These are phyloP conservation scores for Chionis minor DNA, from an alignment of 2,113 vertebrate species.

Conservation along the genomic window DNA sequence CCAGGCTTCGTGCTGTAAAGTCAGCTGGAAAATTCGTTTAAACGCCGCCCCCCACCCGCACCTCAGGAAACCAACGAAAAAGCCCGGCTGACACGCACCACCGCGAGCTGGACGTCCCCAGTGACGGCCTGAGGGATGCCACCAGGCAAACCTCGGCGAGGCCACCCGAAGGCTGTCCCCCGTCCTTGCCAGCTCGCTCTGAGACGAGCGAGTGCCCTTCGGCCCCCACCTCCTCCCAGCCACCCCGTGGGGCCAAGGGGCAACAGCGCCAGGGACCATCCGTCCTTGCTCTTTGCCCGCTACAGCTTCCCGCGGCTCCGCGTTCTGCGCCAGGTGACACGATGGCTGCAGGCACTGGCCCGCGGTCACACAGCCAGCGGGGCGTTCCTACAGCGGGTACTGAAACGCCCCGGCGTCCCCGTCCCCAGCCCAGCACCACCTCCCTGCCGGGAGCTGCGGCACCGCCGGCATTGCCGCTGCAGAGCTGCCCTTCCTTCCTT, in stretches of 20 bases:
- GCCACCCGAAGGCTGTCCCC: not conserved
- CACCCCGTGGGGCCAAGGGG: accelerated
- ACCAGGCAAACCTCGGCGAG: not conserved
- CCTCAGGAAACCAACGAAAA: not conserved
- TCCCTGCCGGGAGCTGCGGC: no score
- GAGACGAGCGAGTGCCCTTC: not conserved
- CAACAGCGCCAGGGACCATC: not conserved
- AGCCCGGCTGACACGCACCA: not conserved
- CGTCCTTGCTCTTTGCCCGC: not conserved
- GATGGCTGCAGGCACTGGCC: no score
- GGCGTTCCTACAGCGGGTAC: accelerated
- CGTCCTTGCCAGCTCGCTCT: not conserved
- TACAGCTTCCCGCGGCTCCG: accelerated
- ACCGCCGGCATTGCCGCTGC: accelerated
- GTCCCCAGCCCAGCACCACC: not conserved
- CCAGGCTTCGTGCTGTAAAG: not conserved
- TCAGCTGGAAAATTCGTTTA: not conserved
- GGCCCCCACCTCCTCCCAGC: not conserved
- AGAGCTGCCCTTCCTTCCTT: no score
- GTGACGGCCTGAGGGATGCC: not conserved
- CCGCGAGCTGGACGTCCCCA: not conserved
- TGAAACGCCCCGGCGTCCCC: no score
- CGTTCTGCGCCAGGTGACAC: not conserved
- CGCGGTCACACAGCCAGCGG: not conserved
- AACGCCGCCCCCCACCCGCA: no score